Evolutionary conservation across 1,140 invertebrate species (phyloP), one percentile per base, ranked within the genome.

Genomic region (Whitmania pigra): DNA sequence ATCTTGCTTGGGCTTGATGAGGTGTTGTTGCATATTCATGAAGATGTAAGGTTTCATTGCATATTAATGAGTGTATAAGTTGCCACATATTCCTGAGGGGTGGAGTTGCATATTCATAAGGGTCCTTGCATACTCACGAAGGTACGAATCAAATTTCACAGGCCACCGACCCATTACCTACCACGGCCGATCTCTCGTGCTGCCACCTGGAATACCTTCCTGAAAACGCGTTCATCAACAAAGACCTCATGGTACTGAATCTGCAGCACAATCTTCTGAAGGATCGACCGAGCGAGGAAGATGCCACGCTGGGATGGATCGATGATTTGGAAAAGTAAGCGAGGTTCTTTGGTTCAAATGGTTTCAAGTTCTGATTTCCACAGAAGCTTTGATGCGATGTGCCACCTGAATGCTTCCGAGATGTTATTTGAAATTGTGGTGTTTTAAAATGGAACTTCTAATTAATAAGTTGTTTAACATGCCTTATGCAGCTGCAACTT

Each of bases 141-240:
- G 22, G 29, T 5, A n/a, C 13, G 18, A 11, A 63, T 5, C 11
- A 13, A 63, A 22, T 7, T 20, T 25, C 73, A 18, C 73, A 82
- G 81, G 81, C 81, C 15, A 82, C 80, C 40, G 76, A 79, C 5
- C 82, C 82, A 68, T 75, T 82, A 18, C 81, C 81, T 13, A 79
- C 79, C 54, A 78, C 78, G 71, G 81, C 81, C 17, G 81, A 82
- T 72, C 73, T 82, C 4, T 82, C 81, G 3, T 80, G 80, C 73
- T 81, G 80, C 73, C 79, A 82, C 74, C 75, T 82, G 67, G 81
- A 82, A 74, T 82, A 81, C 71, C 71, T 82, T 18, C 81, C 81
- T 54, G 81, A 82, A 71, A 80, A 78, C 25, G 75, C 82, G 18
- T 82, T 82, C 73, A 79, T 81, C 72, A 82, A 82, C 71, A 78